Evolutionary conservation across 1,140 invertebrate species (phyloP), one percentile per base, ranked within the genome.

Genomic region (Tachypleus tridentatus): DNA sequence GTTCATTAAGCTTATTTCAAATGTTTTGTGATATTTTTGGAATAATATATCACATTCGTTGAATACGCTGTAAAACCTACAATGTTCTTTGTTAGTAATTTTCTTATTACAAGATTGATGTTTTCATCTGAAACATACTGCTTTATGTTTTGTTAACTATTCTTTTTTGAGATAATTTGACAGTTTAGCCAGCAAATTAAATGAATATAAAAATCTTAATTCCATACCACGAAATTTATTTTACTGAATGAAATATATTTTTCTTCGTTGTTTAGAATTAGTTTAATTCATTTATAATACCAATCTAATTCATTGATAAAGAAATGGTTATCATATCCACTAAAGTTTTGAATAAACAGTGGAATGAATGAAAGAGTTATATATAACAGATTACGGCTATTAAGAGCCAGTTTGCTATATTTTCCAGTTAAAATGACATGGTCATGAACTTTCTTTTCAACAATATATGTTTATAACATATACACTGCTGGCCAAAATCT

Each of bases 251-350:
- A 64, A 49, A 58, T 64, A 7, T 54, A 64, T 1, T 56, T 72
- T 63, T 80, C 79, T 71, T 77, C 74, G 57, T 74, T 76, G 53
- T 75, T 72, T 1, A 75, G 72, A 53, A 78, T 75, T 50, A 74
- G 68, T 50, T 71, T 69, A 49, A 77, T 74, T 51, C 72, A 48
- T 4, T 70, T 70, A 49, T 71, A 65, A 70, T 72, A 62, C 29
- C 69, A n/a, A 11, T 68, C 69, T 7, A 76, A 53, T 29, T 67
- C 68, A 68, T 73, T 69, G 7, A 77, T 73, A 58, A 77, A 70
- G 3, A 77, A 63, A 67, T 77, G 77, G 51, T 66, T 51, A 69
- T 79, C 74, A 71, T 77, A 79, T 2, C 71, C 72, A 29, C 57
- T 60, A 6, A 78, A 67, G 71, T 77, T 78, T 67, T 79, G 77